Evolutionary conservation across 2,797 vertebrate genomes (phyloP), one percentile per base, ranked within the genome.

Genomic region (Neosalanx taihuensis): DNA sequence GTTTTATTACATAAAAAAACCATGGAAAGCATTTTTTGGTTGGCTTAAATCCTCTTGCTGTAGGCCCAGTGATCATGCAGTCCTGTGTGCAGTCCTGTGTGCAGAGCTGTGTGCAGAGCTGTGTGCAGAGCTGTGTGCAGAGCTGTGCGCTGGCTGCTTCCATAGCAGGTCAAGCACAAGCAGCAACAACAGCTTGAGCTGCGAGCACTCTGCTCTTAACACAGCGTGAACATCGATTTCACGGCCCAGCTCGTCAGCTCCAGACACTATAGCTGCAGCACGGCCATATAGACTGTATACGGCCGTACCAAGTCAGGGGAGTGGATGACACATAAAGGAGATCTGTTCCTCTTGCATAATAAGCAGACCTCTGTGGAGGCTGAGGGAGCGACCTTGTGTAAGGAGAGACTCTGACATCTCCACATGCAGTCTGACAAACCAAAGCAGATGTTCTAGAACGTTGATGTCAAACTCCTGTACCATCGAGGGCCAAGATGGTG

Each of bases 201-300:
- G 23, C 75, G 79, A 80, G 73, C 79, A 77, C 81, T 79, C 80
- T 82, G 72, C 86, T 83, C 87, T 87, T 89, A 79, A 81, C 84
- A 81, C 81, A 88, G 87, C 86, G 81, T 86, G 81, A 87, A 90
- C 91, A 91, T 90, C 86, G 88, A 88, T 91, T 90, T 91, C 86
- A 90, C 84, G 76, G 84, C 84, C 86, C 84, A 86, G 75, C 79
- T 89, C 80, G 81, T 80, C 78, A 80, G 75, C 68, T 69, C n/a
- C 63, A 82, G 76, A 84, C 81, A 83, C 79, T 59, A 63, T 79
- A 81, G 80, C 89, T 88, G 33, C 6, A 33, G 30, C 61, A n/a
- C 35, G 30, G 33, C 10, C 6, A 35, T 63, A 18, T 85, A 86
- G 90, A 26, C 23, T 26, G 23, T 26, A 26, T 26, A 26, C 23